Base-by-base conservation (phyloP, 2,888 invertebrate genomes). In the Electrophaes corylata region DNA sequence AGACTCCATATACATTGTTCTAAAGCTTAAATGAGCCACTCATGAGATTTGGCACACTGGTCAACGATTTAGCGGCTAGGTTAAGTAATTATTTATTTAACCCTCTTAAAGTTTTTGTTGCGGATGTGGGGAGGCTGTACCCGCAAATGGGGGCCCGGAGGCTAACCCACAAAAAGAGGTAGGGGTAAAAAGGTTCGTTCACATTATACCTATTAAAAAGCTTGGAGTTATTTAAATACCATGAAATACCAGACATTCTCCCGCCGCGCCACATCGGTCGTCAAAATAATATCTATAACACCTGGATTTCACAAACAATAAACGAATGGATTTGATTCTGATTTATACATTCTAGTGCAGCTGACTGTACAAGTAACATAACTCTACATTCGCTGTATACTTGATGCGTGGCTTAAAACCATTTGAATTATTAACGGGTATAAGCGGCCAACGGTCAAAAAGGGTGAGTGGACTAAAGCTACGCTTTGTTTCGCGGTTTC, bases 11-110 rank as follows among this genome's bases (percentile, higher is more conserved):
- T n/a, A n/a, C 6, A 26, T 26, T 26, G 8, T 6, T 26, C 6
- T 8, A 26, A 46, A 12, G 12, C 12, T 29, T 19, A 46, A 40
- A 19, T 4, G 10, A 31, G 18, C 40, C 39, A 40, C 29, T 39
- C 26, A 19, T 37, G 35, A 43, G 43, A 31, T 31, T 40, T 39
- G 40, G 53, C 53, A 41, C 16, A 12, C 47, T 16, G 54, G 50
- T 50, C 50, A 50, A 49, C 48, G 45, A 39, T 35, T 54, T 39
- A 44, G n/a, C n/a, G 57, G 57, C 14, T 48, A 49, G 43, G 51
- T 57, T 59, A 39, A 60, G 64, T 62, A 62, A 66, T 66, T 62
- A 66, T 66, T 66, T 54, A 66, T n/a, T 33, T n/a, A n/a, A 20
- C 62, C 59, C 58, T 62, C 64, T 66, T 66, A 60, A 26, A 57